Percentiles rank a stretch among this genome's conserved stretches.
Conservation (phyloP, 1,140 invertebrate genomes). For the Pantala flavescens region DNA sequence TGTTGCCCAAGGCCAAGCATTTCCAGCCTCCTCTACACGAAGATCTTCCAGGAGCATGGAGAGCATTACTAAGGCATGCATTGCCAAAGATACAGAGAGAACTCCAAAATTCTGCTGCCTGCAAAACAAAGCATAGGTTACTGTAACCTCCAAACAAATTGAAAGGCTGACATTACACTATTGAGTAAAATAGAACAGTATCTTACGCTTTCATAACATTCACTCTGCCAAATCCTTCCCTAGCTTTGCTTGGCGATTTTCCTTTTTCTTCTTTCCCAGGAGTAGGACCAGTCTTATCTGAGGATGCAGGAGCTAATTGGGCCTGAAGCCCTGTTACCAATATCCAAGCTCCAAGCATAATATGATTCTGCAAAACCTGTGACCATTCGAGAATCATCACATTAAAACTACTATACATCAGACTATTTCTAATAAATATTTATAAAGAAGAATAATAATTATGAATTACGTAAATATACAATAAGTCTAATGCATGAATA, state of each 20-base stretch:
- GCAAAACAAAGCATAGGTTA: conserved; percentile 20
- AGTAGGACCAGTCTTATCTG: conserved; percentile 34
- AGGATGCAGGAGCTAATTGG: conserved; percentile 46
- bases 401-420: conserved; percentile 18
- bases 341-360: conserved; percentile 78
- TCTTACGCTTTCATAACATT: conserved; percentile 62
- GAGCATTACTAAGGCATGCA: conserved; percentile 57
- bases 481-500: too few species aligned
- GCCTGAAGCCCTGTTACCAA: conserved; percentile 74
- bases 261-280: conserved; percentile 50
- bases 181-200: neutral
- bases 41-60: conserved; percentile 56
- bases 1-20: neutral
- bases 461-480: too few species aligned
- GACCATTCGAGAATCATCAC: conserved; percentile 24
- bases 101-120: conserved; percentile 71
- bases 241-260: conserved; percentile 52
- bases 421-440: conserved; percentile 17
- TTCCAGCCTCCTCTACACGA: conserved; percentile 39
- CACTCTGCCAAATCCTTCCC: conserved; percentile 43
- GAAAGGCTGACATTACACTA: neutral
- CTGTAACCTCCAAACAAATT: conserved; percentile 3
- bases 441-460: conserved; percentile 17
- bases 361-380: conserved; percentile 76
- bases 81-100: conserved; percentile 66